A percentile compares a stretch with the other conserved stretches of the same genome.
Conservation (phyloP, 2,797 vertebrate genomes). For the Columba guinea region DNA sequence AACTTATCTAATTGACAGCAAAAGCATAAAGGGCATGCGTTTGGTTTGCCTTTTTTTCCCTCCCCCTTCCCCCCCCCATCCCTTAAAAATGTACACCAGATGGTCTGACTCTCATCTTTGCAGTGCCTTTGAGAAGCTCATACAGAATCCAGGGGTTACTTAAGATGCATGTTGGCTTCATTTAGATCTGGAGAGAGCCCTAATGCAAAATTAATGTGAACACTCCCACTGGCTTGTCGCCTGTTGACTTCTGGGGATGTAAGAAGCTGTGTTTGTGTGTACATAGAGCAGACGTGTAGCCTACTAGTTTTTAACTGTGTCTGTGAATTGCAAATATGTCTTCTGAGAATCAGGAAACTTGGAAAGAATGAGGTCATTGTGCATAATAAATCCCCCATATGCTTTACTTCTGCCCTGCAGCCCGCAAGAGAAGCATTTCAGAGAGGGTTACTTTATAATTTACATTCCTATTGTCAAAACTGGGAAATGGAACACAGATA, state of each 20-base stretch:
- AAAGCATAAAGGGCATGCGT: neutral
- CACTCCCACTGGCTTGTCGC: accelerated
- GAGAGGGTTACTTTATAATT: constrained; percentile 45
- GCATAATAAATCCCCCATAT: constrained; percentile 57
- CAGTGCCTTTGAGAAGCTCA: neutral
- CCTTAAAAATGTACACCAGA: neutral
- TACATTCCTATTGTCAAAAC: constrained; percentile 51
- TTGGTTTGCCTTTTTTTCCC: too few relatives aligned
- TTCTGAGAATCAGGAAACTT: constrained; percentile 17
- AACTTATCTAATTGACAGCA: neutral
- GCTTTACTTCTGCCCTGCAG: constrained; percentile 33
- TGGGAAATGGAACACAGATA: constrained; percentile 44
- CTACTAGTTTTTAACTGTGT: neutral
- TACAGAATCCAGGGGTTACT: neutral
- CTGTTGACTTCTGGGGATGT: neutral
- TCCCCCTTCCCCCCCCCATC: neutral
- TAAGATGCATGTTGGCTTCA: neutral
- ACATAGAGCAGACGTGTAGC: neutral
- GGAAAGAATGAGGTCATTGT: constrained; percentile 61
- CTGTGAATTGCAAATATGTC: constrained; percentile 17
- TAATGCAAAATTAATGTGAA: neutral
- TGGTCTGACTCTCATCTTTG: neutral
- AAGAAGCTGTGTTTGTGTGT: neutral
- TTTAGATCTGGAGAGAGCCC: neutral
- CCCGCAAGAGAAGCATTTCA: constrained; percentile 44